Conservation (phyloP, 2,797 vertebrate genomes). For the Eleutherodactylus coqui region DNA sequence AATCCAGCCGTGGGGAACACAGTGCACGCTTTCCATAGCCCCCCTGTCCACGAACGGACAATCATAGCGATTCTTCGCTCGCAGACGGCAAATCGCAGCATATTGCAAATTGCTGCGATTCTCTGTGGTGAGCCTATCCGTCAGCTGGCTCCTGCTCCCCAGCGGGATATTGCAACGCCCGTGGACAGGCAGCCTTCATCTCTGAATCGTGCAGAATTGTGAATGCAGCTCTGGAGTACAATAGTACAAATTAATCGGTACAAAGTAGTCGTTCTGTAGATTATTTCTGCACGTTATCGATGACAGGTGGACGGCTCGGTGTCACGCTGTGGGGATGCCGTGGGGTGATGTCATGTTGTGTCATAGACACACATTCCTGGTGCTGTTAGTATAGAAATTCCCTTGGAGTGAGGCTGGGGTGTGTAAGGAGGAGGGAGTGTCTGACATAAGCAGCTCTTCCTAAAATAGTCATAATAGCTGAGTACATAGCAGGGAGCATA, state of each 20-base stretch:
- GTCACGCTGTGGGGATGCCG: slow-evolving; percentile 3
- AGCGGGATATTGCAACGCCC: too few relatives aligned
- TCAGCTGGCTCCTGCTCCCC: too few relatives aligned
- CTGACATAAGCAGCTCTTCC: slow-evolving; percentile 61
- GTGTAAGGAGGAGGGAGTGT: slow-evolving; percentile 44
- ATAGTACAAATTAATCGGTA: background rate
- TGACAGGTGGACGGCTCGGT: background rate
- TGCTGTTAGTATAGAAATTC: slow-evolving; percentile 48
- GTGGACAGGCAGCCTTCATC: too few relatives aligned
- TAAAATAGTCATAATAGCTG: slow-evolving; percentile 59
- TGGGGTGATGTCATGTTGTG: slow-evolving; percentile 31
- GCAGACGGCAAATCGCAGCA: too few relatives aligned
- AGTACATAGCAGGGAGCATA: slow-evolving; percentile 47
- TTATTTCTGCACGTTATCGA: background rate
- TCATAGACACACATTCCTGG: slow-evolving; percentile 30
- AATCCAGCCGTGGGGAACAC: too few relatives aligned
- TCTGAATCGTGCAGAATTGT: background rate
- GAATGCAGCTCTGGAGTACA: background rate
- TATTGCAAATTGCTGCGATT: too few relatives aligned
- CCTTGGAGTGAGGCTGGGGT: slow-evolving; percentile 38
- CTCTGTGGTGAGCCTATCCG: too few relatives aligned
- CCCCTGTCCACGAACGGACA: too few relatives aligned
- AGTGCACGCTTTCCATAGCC: too few relatives aligned
- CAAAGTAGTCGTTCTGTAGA: background rate
- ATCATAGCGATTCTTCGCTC: too few relatives aligned